Percentiles rank a stretch among this genome's conserved stretches.
These are phyloP conservation scores for Coptodon bakossiorum DNA, from an alignment of 2,113 vertebrate species.

Conservation along the genomic window DNA sequence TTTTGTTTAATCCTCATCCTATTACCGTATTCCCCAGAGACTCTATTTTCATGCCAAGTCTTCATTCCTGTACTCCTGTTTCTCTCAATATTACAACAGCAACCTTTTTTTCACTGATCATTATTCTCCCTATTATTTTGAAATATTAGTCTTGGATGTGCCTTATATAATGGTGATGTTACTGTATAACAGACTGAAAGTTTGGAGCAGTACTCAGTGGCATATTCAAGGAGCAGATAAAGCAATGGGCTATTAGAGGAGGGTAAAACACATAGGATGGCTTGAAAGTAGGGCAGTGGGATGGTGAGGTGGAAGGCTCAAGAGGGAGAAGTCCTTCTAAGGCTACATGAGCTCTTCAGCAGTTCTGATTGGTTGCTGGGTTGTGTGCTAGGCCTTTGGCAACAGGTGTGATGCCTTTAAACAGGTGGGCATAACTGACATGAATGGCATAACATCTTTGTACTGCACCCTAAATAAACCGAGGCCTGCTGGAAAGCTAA, in stretches of 20 bases:
- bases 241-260: not conserved
- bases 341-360: slow-evolving; percentile 54
- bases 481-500: slow-evolving; percentile 60
- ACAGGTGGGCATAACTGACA: slow-evolving; percentile 75
- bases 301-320: not conserved
- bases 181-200: not conserved
- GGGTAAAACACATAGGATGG: slow-evolving; percentile 17
- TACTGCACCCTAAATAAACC: slow-evolving; percentile 69
- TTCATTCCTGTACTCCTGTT: not conserved
- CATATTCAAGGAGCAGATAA: not conserved
- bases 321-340: slow-evolving; percentile 66
- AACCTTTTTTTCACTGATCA: not conserved
- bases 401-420: slow-evolving; percentile 75
- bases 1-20: slow-evolving; percentile 33
- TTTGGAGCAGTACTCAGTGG: not conserved
- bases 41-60: slow-evolving; percentile 8
- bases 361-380: slow-evolving; percentile 63
- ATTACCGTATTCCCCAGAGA: slow-evolving; percentile 49
- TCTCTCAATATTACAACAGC: not conserved
- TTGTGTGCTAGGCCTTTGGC: slow-evolving; percentile 54
- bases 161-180: slow-evolving; percentile 2
- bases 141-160: not conserved
- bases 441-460: slow-evolving; percentile 71
- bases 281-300: not conserved
- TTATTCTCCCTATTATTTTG: slow-evolving; percentile 10